Conservation (phyloP, 2,113 vertebrate genomes). For the mouse (Mus musculus) region GRCm39 chr1:97685001-97685500, state of each 20-base stretch:
- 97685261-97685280: not conserved
- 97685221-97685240: conserved; percentile 44
- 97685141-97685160: not conserved
- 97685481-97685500: conserved; percentile 12
- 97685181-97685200: conserved; percentile 29
- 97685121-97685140: conserved; percentile 7
- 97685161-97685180: not conserved
- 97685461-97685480: conserved; percentile 23
- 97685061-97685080: conserved; percentile 28
- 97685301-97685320: not conserved
- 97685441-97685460: not conserved
- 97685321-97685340: not conserved
- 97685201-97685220: conserved; percentile 15
- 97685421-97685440: not conserved
- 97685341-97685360: not conserved
- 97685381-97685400: not conserved
- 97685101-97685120: not conserved
- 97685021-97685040: conserved; percentile 24
- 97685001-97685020: not conserved
- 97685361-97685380: not conserved
- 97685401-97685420: not conserved
- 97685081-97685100: conserved; percentile 44
- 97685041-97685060: conserved; percentile 50
- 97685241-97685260: conserved; percentile 13
- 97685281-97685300: conserved; percentile 27